These are phyloP conservation scores for Paracanthobrama guichenoti DNA, from an alignment of 2,113 vertebrate species.

Conservation along the genomic window DNA sequence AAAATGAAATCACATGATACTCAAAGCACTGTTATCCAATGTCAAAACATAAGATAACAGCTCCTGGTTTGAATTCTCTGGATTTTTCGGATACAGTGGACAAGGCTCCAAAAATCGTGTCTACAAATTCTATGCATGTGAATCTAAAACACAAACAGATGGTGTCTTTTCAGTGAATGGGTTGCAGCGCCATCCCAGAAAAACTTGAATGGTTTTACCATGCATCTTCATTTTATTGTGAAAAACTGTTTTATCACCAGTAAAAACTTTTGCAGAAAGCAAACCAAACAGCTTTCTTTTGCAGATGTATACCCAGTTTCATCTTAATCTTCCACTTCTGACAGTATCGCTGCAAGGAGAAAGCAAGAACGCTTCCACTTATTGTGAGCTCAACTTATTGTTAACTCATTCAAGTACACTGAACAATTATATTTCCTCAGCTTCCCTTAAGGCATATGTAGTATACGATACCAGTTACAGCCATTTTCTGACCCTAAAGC, in stretches of 20 bases:
- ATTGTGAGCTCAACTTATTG: slow-evolving; percentile 32
- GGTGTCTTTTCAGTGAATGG: slow-evolving; percentile 56
- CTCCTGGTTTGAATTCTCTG: slow-evolving; percentile 35
- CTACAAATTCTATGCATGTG: slow-evolving; percentile 68
- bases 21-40: not conserved
- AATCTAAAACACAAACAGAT: slow-evolving; percentile 63
- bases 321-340: slow-evolving; percentile 58
- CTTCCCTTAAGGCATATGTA: not conserved
- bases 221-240: slow-evolving; percentile 67
- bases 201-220: slow-evolving; percentile 66
- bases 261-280: slow-evolving; percentile 54
- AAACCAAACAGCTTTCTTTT: slow-evolving; percentile 46
- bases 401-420: slow-evolving; percentile 30
- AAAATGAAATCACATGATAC: not conserved
- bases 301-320: slow-evolving; percentile 42
- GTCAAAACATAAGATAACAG: not conserved
- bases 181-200: slow-evolving; percentile 57
- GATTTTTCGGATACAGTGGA: slow-evolving; percentile 53
- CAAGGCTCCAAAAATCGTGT: slow-evolving; percentile 52
- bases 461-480: not conserved
- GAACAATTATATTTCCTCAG: slow-evolving; percentile 32
- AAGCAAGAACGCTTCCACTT: not conserved
- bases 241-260: slow-evolving; percentile 61
- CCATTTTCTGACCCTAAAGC: no score
- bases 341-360: slow-evolving; percentile 49